Conservation (phyloP, 1,140 invertebrate species). For the Calliphora vicina region DNA sequence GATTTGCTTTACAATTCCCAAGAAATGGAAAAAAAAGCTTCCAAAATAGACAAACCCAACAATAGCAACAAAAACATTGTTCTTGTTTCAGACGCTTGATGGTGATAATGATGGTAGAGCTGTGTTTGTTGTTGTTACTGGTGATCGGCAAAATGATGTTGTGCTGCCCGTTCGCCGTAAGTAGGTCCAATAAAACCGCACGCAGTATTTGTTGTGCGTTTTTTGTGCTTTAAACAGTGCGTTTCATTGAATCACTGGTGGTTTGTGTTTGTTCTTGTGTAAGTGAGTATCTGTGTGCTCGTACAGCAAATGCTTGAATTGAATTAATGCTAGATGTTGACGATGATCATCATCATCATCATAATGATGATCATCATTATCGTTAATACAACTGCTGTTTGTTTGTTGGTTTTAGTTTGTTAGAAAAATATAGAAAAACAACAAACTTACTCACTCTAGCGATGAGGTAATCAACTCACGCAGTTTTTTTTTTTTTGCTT, state of each 20-base stretch:
- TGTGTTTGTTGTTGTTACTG: neutral
- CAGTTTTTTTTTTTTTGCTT: neutral
- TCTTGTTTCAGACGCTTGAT: too few relatives aligned
- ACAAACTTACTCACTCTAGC: neutral
- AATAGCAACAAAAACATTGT: too few relatives aligned
- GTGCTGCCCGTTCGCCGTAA: neutral
- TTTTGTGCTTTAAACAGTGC: neutral
- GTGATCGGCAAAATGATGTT: neutral
- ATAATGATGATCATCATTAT: neutral
- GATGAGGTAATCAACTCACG: slow-evolving; percentile 12
- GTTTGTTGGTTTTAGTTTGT: neutral
- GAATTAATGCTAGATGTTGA: neutral
- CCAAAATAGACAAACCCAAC: neutral
- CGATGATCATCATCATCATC: neutral
- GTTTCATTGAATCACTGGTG: neutral
- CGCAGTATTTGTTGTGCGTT: neutral
- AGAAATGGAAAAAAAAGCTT: slow-evolving; percentile 1
- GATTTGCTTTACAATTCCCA: neutral
- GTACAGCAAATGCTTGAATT: neutral
- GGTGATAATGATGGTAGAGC: too few relatives aligned
- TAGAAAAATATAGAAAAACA: neutral
- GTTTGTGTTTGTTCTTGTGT: neutral
- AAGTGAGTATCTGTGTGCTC: neutral
- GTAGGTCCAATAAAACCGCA: neutral
- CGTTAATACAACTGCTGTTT: neutral